Base-by-base conservation (phyloP, 2,888 invertebrate genomes). In the Ochropleura leucogaster region DNA sequence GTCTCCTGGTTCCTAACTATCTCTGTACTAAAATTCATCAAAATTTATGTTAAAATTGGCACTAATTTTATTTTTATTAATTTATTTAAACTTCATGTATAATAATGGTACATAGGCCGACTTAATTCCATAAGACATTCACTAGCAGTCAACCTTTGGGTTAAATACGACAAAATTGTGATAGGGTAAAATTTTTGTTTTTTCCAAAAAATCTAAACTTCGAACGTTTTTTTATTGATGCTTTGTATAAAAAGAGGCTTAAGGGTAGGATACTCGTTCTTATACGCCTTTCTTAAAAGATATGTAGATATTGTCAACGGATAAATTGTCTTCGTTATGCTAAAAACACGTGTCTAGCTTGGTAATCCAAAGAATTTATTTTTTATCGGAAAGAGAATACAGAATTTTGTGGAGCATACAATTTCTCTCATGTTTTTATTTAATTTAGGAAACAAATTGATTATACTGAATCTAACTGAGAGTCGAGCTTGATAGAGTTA, bases 281-380 rank as follows among this genome's bases (percentile, higher is more conserved):
- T 30, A 30, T 30, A 30, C 30, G 3, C 30, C 30, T 30, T 30
- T 30, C 30, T 30, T 2, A 30, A 44, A 12, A 60, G 10, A 60
- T n/a, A 49, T 12, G 10, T 60, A 9, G 8, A 4, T 44, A 51
- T 63, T 10, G 9, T 30, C 67, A 75, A 67, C 63, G 82, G 64
- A 67, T 72, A 83, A 83, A 85, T 85, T 85, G 74, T 79, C 85
- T 85, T 83, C 81, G 67, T 83, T 79, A 83, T 16, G 30, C n/a
- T 42, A 14, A 63, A 65, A 85, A 69, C 83, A 78, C 81, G 81
- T 63, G 57, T 69, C 42, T 40, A 10, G 12, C 4, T n/a, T 14
- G 40, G 16, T 40, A 55, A 42, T 49, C 12, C 8, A 9, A 4
- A 14, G 57, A 47, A 59, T 18, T 49, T 5, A 20, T 57, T 67